Evolutionary conservation across 2,113 vertebrate species (phyloP).

Genomic region (Zosterops lateralis): DNA sequence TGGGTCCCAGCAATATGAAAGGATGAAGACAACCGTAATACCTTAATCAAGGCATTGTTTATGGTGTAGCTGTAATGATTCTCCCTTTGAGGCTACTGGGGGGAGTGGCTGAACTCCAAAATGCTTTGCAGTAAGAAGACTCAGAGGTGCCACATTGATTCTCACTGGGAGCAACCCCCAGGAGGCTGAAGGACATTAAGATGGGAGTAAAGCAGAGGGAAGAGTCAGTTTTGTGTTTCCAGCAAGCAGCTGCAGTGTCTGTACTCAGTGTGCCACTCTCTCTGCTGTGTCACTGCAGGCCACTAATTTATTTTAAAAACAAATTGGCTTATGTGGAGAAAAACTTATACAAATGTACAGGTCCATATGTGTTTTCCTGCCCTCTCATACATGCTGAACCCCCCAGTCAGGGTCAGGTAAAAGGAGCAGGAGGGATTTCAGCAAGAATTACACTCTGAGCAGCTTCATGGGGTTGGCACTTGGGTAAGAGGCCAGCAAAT

Average conservation of each 20-base stretch:
- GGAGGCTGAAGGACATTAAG: not conserved
- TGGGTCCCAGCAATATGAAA: not conserved
- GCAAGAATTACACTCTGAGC: not conserved
- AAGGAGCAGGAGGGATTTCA: not conserved
- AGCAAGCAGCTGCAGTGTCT: not conserved
- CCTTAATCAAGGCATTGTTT: not conserved
- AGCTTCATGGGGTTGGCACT: not conserved
- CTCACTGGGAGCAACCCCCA: fast-evolving
- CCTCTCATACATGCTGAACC: not conserved
- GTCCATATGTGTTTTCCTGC: not conserved
- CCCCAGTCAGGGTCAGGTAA: not conserved
- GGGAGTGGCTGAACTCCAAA: not conserved
- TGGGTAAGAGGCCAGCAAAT: not conserved
- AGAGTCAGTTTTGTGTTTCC: not conserved
- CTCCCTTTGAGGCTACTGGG: not conserved
- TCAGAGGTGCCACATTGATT: not conserved
- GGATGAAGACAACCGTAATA: not conserved
- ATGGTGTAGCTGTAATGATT: no score
- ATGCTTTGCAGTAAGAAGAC: not conserved
- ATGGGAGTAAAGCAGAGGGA: not conserved
- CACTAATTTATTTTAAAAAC: not conserved
- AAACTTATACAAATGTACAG: fast-evolving
- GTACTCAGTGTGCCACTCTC: fast-evolving
- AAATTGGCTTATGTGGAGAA: not conserved
- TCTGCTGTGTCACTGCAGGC: not conserved